Conservation (phyloP, 1,140 invertebrate species). For the Drosophila bipectinata region DNA sequence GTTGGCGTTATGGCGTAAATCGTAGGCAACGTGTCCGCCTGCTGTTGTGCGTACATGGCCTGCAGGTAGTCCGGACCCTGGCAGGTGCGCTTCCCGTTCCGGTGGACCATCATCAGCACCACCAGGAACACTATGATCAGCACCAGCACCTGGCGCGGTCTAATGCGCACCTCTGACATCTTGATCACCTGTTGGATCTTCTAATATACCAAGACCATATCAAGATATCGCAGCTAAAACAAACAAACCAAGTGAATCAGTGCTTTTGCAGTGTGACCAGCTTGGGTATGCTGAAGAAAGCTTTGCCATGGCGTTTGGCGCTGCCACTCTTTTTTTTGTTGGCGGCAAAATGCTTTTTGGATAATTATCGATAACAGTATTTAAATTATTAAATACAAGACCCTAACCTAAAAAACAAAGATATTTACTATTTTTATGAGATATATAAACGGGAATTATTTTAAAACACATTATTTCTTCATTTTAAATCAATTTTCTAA, state of each 20-base stretch:
- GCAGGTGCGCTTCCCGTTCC: conserved; percentile 72
- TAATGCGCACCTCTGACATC: conserved; percentile 79
- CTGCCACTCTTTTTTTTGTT: neutral
- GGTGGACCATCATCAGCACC: conserved; percentile 70
- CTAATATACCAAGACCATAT: neutral
- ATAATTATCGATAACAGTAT: neutral
- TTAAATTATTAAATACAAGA: too few relatives aligned
- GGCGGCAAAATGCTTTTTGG: neutral
- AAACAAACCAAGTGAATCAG: conserved; percentile 4
- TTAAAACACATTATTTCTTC: too few relatives aligned
- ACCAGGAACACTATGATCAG: conserved; percentile 76
- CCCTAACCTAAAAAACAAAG: too few relatives aligned
- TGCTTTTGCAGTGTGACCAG: conserved; percentile 1
- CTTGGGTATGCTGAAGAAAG: neutral
- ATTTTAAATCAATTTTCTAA: too few relatives aligned
- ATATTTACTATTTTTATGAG: too few relatives aligned
- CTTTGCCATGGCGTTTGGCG: neutral
- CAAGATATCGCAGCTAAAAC: neutral
- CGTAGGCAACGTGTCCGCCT: conserved; percentile 85
- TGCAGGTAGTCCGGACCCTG: conserved; percentile 71
- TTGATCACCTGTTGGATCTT: conserved; percentile 2
- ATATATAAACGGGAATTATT: too few relatives aligned
- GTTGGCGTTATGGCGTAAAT: conserved; percentile 98
- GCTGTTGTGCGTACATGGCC: conserved; percentile 79
- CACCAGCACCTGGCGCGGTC: conserved; percentile 75